Percentiles rank a stretch among this genome's conserved stretches.
phyloP scores from a whole-genome alignment of 2,888 invertebrate species.

The Drosophila mimetica region DNA sequence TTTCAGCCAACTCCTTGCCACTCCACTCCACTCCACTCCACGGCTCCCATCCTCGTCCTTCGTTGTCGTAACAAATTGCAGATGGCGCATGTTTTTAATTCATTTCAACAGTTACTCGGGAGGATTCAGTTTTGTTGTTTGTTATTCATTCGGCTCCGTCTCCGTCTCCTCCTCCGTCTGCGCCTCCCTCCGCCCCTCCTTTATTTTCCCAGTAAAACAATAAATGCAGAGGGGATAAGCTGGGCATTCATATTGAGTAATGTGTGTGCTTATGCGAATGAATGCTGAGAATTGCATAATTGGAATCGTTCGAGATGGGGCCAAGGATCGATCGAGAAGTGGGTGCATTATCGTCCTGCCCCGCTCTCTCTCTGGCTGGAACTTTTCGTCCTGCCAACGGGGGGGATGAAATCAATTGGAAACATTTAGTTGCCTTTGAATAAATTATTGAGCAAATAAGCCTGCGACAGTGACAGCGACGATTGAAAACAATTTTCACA shows the following conservation, averaged over 20 bases:
- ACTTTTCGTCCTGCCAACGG: not conserved
- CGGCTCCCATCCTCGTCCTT: constrained; percentile 9
- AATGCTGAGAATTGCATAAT: constrained; percentile 45
- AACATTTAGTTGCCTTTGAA: constrained; percentile 42
- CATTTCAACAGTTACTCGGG: constrained; percentile 60
- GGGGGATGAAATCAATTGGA: constrained; percentile 23
- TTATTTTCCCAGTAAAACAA: constrained; percentile 52
- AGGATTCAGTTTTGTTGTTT: constrained; percentile 36
- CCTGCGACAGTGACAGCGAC: constrained; percentile 22
- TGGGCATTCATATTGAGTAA: constrained; percentile 44
- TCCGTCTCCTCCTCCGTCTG: not conserved
- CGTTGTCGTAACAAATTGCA: constrained; percentile 69
- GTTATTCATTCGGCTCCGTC: constrained; percentile 27
- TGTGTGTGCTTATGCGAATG: constrained; percentile 32
- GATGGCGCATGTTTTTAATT: constrained; percentile 76
- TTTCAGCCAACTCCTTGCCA: constrained; percentile 5
- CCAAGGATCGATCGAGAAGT: constrained; percentile 13
- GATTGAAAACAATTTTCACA: constrained; percentile 53
- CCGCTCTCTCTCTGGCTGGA: not conserved
- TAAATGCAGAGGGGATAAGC: constrained; percentile 46
- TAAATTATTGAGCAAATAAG: constrained; percentile 47
- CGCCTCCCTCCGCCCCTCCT: not conserved
- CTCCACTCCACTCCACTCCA: not conserved
- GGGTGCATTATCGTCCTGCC: not conserved
- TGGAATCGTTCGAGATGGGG: constrained; percentile 26